A percentile compares a stretch with the other conserved stretches of the same genome.
phyloP scores from a whole-genome alignment of 30 jellyfish, hydroid and myxozoan genomes.

The Aurelia sp. region DNA sequence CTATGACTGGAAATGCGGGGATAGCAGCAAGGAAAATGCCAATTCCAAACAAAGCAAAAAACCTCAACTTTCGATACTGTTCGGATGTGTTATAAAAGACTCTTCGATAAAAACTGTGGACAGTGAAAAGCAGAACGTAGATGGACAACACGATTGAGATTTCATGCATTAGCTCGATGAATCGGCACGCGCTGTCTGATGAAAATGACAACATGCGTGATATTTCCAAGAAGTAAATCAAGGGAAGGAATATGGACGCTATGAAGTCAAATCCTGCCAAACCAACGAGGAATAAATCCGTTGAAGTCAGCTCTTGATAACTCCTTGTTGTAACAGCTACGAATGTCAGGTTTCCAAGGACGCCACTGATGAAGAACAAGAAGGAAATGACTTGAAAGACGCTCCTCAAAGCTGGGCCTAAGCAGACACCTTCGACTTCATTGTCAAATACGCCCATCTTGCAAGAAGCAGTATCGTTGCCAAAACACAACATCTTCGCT shows the following conservation, averaged over 20 bases:
- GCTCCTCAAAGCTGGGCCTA: conserved; percentile 14
- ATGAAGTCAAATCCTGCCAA: conserved; percentile 58
- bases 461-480: too few relatives aligned
- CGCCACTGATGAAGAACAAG: conserved; percentile 47
- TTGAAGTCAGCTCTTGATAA: conserved; percentile 48
- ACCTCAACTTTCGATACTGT: conserved; percentile 13
- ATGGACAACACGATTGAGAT: conserved; percentile 29
- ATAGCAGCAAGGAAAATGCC: conserved; percentile 13
- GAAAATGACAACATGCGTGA: not conserved
- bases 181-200: conserved; percentile 44
- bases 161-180: conserved; percentile 35
- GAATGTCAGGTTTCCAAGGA: conserved; percentile 33
- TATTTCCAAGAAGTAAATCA: conserved; percentile 45
- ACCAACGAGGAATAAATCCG: conserved; percentile 49
- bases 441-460: conserved; percentile 30
- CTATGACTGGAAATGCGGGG: conserved; percentile 23
- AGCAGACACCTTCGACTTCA: conserved; percentile 28
- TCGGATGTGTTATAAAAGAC: conserved; percentile 17
- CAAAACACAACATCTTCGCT: too few relatives aligned
- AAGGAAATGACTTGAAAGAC: conserved; percentile 36
- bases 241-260: conserved; percentile 57
- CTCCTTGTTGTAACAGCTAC: conserved; percentile 46
- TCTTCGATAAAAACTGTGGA: conserved; percentile 46
- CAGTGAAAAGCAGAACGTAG: conserved; percentile 54
- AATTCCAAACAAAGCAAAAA: not conserved